Conservation (phyloP, 2,113 vertebrate genomes). For the Tachuris rubrigastra region DNA sequence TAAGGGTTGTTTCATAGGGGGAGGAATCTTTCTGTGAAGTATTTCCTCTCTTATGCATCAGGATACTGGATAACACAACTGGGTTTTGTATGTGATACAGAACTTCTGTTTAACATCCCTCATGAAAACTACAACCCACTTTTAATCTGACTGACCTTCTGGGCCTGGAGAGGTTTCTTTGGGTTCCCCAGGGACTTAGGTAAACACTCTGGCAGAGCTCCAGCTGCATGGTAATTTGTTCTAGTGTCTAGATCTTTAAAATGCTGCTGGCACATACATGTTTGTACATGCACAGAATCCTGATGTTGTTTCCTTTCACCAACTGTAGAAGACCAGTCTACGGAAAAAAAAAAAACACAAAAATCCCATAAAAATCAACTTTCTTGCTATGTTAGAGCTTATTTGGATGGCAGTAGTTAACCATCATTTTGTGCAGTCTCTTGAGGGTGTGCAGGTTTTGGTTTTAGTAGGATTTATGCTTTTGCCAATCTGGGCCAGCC, state of each 20-base stretch:
- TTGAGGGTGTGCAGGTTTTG: neutral
- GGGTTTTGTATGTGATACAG: neutral
- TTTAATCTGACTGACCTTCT: neutral
- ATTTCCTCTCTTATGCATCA: rapidly evolving
- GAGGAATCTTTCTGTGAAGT: neutral
- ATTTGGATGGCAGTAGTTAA: neutral
- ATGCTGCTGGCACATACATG: neutral
- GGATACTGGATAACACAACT: neutral
- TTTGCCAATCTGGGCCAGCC: neutral
- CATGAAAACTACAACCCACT: neutral
- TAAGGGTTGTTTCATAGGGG: neutral
- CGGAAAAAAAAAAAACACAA: neutral
- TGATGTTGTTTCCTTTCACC: neutral
- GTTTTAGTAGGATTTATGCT: neutral
- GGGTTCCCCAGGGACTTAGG: neutral
- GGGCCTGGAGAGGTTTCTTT: neutral
- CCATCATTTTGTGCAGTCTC: neutral
- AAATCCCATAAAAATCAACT: neutral
- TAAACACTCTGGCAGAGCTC: neutral
- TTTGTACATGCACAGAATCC: neutral
- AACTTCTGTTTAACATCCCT: neutral
- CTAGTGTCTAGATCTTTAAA: neutral
- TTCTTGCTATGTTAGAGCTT: neutral
- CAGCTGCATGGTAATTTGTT: neutral
- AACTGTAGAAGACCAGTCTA: neutral